These are phyloP conservation scores for Brassicogethes aeneus DNA, from an alignment of 2,888 invertebrate species.

Conservation along the genomic window DNA sequence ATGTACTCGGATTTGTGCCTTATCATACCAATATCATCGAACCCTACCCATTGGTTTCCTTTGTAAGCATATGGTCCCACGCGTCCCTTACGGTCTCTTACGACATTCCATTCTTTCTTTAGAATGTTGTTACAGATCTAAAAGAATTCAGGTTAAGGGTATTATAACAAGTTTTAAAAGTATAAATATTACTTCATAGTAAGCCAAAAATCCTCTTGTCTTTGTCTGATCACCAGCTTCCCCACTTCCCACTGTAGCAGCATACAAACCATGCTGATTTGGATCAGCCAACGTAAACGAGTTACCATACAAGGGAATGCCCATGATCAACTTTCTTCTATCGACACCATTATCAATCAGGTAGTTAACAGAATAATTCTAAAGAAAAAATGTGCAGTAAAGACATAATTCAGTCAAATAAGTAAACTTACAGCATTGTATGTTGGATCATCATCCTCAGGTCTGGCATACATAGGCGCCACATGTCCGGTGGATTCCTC, in stretches of 20 bases:
- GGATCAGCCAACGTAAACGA: slow-evolving; percentile 71
- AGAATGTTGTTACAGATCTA: slow-evolving; percentile 75
- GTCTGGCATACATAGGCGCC: slow-evolving; percentile 75
- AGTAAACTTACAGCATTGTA: slow-evolving; percentile 60
- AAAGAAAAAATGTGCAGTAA: slow-evolving; percentile 17
- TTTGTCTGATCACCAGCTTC: slow-evolving; percentile 83
- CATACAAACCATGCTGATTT: slow-evolving; percentile 58
- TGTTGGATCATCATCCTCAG: slow-evolving; percentile 61
- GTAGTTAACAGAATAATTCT: slow-evolving; percentile 82
- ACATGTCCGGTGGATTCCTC: slow-evolving; percentile 85
- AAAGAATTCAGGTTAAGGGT: slow-evolving; percentile 12
- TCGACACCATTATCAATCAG: slow-evolving; percentile 79
- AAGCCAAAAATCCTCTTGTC: slow-evolving; percentile 79
- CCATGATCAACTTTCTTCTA: slow-evolving; percentile 70
- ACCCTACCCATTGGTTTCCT: slow-evolving; percentile 88
- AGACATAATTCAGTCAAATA: slow-evolving; percentile 3
- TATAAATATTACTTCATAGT: slow-evolving; percentile 87
- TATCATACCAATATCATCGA: slow-evolving; percentile 80
- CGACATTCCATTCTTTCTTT: slow-evolving; percentile 63
- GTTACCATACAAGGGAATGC: slow-evolving; percentile 84
- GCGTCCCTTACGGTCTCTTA: slow-evolving; percentile 66
- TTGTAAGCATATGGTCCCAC: slow-evolving; percentile 83
- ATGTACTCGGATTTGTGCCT: slow-evolving; percentile 76
- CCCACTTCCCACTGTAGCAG: slow-evolving; percentile 75
- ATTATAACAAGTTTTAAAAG: too few species aligned